Evolutionary conservation across 2,113 vertebrate genomes (phyloP).

Genomic region (Lethenteron camtschaticum): DNA sequence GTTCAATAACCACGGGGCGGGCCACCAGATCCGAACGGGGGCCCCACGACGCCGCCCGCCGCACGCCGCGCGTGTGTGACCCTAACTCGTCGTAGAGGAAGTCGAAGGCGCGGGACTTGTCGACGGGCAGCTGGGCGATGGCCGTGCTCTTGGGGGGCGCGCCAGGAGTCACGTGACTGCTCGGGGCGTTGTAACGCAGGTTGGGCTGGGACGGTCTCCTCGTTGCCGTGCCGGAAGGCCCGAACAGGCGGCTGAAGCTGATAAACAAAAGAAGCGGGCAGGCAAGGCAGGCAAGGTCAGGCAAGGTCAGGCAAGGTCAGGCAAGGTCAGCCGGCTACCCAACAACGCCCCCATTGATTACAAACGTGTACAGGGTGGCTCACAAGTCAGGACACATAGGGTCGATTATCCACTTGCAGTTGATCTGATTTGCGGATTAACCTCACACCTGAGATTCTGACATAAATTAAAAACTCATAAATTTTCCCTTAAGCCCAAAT

Average conservation of each 20-base stretch:
- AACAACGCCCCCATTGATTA: no score
- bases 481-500: no score
- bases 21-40: no score
- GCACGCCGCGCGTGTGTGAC: neutral
- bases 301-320: slow-evolving; percentile 15
- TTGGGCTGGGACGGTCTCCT: slow-evolving; percentile 87
- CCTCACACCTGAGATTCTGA: no score
- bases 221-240: slow-evolving; percentile 50
- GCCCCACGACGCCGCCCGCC: no score
- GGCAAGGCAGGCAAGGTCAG: slow-evolving; percentile 10
- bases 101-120: slow-evolving; percentile 94
- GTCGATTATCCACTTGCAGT: no score
- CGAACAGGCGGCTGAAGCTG: slow-evolving; percentile 95
- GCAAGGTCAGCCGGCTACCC: slow-evolving; percentile 11
- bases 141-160: slow-evolving; percentile 85
- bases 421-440: no score
- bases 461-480: no score
- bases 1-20: no score
- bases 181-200: slow-evolving; percentile 88
- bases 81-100: slow-evolving; percentile 96
- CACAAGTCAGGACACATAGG: no score
- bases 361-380: no score
- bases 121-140: slow-evolving; percentile 69
- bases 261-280: slow-evolving; percentile 11
- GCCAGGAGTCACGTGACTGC: slow-evolving; percentile 57